Evolutionary conservation across 2,113 vertebrate genomes (phyloP), one percentile per base, ranked within the genome.

Genomic region (Rhinolophus ferrumequinum): DNA sequence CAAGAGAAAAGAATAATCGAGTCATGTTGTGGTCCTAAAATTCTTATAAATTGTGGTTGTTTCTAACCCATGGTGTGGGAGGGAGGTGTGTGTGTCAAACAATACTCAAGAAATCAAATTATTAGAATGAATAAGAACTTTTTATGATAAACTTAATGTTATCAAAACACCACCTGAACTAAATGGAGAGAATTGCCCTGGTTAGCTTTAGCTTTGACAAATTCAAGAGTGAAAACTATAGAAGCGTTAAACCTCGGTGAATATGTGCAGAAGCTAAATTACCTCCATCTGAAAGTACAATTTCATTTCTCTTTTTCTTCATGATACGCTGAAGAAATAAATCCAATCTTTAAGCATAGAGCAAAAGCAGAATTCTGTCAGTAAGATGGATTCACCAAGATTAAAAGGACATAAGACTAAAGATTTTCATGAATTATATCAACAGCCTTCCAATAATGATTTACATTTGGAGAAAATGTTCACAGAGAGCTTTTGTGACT

Each of bases 251-350:
- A 97, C 92, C 90, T 97, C n/a, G 67, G 88, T 73, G 85, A 96
- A 92, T 50, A 70, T 50, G 72, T 96, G 67, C 56, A 92, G 16
- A 86, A 97, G 33, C 33, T 76, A 96, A 94, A 96, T 97, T 70
- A 84, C 82, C 93, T 95, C 24, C 96, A 97, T 97, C 87, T 89
- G 81, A 93, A 97, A 98, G 87, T 94, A 95, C 95, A 94, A 64
- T 88, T 97, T 93, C n/a, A 77, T 66, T 87, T 97, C 95, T 97
- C 35, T 86, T 96, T 41, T 86, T 97, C 96, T 90, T 44, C 70
- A 22, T 95, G 85, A 97, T 83, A 97, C 97, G 92, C 88, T 28
- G 70, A 70, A 97, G 94, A 93, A 97, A 95, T 97, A 97, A 96
- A 97, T 95, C 41, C 5, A n/a, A 13, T 97, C 96, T 90, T 86